These are phyloP conservation scores for Drosophila mettleri DNA, from an alignment of 2,888 invertebrate species.

Conservation along the genomic window DNA sequence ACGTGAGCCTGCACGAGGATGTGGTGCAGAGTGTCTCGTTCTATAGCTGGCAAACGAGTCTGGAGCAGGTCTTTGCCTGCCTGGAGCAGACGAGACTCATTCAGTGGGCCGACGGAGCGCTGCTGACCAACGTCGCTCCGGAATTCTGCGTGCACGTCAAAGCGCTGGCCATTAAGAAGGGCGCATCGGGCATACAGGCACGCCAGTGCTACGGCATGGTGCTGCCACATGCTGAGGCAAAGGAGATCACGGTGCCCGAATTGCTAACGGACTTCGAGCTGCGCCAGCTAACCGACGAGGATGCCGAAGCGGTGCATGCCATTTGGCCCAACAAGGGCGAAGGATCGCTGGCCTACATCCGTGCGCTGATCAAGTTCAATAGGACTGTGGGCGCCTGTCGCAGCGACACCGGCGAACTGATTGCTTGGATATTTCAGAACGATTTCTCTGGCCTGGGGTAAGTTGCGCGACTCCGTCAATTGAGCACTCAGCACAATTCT, in stretches of 20 bases:
- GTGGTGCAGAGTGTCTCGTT: conserved; percentile 79
- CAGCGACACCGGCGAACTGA: conserved; percentile 61
- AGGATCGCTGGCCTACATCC: conserved; percentile 73
- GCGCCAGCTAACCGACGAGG: conserved; percentile 41
- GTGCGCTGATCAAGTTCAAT: conserved; percentile 72
- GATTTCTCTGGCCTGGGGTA: conserved; percentile 82
- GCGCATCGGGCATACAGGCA: conserved; percentile 56
- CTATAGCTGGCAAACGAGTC: conserved; percentile 69
- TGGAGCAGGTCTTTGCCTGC: conserved; percentile 71
- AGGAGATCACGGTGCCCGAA: conserved; percentile 44
- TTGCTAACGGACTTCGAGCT: conserved; percentile 72
- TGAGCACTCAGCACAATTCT: neutral
- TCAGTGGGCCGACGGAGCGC: conserved; percentile 72
- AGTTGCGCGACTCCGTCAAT: neutral
- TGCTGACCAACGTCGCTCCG: conserved; percentile 76
- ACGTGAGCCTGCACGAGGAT: conserved; percentile 79
- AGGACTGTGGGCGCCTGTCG: conserved; percentile 70
- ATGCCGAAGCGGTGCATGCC: conserved; percentile 70
- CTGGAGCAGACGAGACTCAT: conserved; percentile 71
- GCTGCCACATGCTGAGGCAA: conserved; percentile 56
- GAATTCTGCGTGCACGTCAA: conserved; percentile 58
- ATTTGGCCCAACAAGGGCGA: conserved; percentile 80
- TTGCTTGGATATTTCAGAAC: conserved; percentile 83
- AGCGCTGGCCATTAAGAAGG: conserved; percentile 47
- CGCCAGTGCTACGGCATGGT: conserved; percentile 72